Percentiles rank a stretch among this genome's conserved stretches.
Evolutionary conservation across 2,113 vertebrate genomes (phyloP).

Genomic region (Fukomys damarensis): DNA sequence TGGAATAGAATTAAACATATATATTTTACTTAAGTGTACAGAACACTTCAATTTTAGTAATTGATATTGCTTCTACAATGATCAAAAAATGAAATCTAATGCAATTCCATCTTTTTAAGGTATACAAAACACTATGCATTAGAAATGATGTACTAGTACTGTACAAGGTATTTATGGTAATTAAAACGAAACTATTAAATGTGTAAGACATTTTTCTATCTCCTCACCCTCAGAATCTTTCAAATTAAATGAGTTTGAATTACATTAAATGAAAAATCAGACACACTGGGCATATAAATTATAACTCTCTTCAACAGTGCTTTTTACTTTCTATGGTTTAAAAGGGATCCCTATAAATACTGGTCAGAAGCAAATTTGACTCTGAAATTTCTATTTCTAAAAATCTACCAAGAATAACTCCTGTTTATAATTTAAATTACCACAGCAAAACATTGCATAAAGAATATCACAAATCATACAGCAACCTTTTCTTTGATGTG

Average conservation of each 20-base stretch:
- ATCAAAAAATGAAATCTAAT: constrained; percentile 69
- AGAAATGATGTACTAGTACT: constrained; percentile 58
- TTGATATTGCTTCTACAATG: constrained; percentile 34
- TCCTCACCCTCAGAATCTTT: constrained; percentile 66
- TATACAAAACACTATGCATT: constrained; percentile 35
- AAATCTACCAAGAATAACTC: not conserved
- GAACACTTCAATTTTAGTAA: constrained; percentile 61
- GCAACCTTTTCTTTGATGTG: not conserved
- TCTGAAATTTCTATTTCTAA: constrained; percentile 22
- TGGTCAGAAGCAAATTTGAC: not conserved
- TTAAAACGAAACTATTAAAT: constrained; percentile 66
- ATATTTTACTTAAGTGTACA: constrained; percentile 58
- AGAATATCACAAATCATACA: not conserved
- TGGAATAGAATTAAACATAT: constrained; percentile 23
- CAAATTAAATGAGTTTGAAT: constrained; percentile 59
- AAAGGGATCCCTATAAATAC: not conserved
- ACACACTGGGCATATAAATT: constrained; percentile 61
- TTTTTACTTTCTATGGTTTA: constrained; percentile 40
- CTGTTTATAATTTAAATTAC: constrained; percentile 22
- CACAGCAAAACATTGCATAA: not conserved
- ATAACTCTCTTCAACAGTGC: not conserved
- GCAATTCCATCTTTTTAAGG: constrained; percentile 59
- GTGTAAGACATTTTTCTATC: constrained; percentile 53
- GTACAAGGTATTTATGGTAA: constrained; percentile 59
- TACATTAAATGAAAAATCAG: constrained; percentile 53